These are phyloP conservation scores for Smutsia gigantea DNA, from an alignment of 2,797 vertebrate species.

Conservation along the genomic window DNA sequence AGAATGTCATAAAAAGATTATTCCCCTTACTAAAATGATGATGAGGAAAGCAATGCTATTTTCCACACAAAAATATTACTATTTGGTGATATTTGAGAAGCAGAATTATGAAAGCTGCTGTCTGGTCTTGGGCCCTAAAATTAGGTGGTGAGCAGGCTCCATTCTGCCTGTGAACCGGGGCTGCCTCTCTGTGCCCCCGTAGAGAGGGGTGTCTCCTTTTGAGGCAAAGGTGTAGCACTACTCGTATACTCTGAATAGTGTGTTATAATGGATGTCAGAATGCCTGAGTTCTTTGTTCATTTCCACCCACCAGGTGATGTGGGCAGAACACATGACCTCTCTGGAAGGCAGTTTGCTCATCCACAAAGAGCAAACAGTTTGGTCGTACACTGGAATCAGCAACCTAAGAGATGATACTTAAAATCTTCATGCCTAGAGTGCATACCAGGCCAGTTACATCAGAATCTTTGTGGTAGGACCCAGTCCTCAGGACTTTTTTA, in stretches of 20 bases:
- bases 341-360: neutral
- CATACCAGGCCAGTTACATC: neutral
- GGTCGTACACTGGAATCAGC: neutral
- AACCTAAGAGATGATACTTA: neutral
- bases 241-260: neutral
- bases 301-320: neutral
- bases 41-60: slow-evolving; percentile 13
- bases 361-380: neutral
- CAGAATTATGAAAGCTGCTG: neutral
- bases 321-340: neutral
- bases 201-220: neutral
- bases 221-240: neutral
- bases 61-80: neutral
- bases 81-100: slow-evolving; percentile 2
- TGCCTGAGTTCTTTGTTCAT: neutral
- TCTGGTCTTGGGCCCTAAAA: slow-evolving; percentile 7
- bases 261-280: neutral
- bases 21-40: slow-evolving; percentile 15
- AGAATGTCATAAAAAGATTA: slow-evolving; percentile 36
- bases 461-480: neutral
- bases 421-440: neutral
- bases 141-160: neutral
- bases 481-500: neutral
- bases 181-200: neutral
- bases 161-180: neutral